Evolutionary conservation across 92 coral and sea anemone species (phyloP), one percentile per base, ranked within the genome.

Genomic region (Siderastrea radians): DNA sequence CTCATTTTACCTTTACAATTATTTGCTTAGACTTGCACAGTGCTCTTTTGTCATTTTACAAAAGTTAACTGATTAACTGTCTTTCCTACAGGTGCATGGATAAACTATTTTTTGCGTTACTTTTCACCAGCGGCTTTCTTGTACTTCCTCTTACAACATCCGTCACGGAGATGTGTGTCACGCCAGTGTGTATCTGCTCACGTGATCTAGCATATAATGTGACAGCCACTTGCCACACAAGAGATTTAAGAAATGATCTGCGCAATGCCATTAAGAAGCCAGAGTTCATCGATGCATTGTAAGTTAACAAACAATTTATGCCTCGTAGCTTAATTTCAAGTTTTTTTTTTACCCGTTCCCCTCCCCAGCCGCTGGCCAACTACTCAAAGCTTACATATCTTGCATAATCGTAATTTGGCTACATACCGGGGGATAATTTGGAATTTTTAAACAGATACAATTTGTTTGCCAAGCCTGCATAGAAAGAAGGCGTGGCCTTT

Each of bases 221-320:
- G 72, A 84, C 80, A n/a, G 58, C 50, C 26, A 82, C 57, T 52
- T 73, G 80, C 51, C 72, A 62, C 80, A 74, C 87, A 26, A 72
- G 26, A 44, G 63, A 84, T 51, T 3, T 84, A 46, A 63, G 7
- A 16, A 49, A 63, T 16, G 74, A 84, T 74, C 68, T 84, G 73
- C 49, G n/a, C 15, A 13, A 38, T 62, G 73, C 1, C 87, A 74
- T 73, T 19, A 63, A 11, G 63, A 62, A 74, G 12, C 80, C 87
- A 55, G 44, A 7, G 68, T 47, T 69, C 49, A 48, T 68, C 44
- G 26, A 5, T 48, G 86, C 86, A 54, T 58, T 82, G 86, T 82
- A 82, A 57, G 86, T 82, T 16, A 74, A 50, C 2, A 26, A 52
- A 3, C 11, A 26, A 26, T 26, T 26, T 26, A 26, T 26, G 38